These are phyloP conservation scores for Pteropus alecto DNA, from an alignment of 2,113 vertebrate genomes.

Conservation along the genomic window DNA sequence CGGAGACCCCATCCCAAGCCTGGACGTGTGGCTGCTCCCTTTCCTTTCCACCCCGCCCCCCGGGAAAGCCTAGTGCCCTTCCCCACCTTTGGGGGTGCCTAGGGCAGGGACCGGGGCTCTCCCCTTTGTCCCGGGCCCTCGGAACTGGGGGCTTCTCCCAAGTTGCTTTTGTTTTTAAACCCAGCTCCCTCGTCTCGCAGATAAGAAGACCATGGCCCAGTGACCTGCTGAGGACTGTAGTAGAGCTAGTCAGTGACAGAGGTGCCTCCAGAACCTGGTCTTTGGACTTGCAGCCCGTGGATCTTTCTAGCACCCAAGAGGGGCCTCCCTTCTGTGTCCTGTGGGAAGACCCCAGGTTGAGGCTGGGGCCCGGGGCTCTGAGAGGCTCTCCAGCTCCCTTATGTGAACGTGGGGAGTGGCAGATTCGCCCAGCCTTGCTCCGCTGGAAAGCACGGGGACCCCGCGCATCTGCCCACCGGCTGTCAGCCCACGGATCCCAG, in stretches of 20 bases:
- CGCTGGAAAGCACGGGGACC: background rate
- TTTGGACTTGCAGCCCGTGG: background rate
- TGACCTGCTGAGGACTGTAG: background rate
- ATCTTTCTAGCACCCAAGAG: slow-evolving; percentile 47
- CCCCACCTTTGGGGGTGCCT: background rate
- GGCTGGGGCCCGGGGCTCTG: background rate
- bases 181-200: background rate
- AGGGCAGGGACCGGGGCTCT: background rate
- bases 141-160: background rate
- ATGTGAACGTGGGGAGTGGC: background rate
- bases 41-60: background rate
- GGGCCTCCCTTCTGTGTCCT: background rate
- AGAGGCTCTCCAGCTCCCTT: background rate
- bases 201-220: background rate
- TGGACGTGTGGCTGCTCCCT: background rate
- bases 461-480: background rate
- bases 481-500: background rate
- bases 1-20: accelerated
- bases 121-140: background rate
- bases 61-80: background rate
- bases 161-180: background rate
- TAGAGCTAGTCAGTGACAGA: background rate
- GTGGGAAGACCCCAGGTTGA: slow-evolving; percentile 49
- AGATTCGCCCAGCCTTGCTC: background rate
- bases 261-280: background rate